Evolutionary conservation across 2,888 invertebrate genomes (phyloP).

Genomic region (Perithous albicinctus): DNA sequence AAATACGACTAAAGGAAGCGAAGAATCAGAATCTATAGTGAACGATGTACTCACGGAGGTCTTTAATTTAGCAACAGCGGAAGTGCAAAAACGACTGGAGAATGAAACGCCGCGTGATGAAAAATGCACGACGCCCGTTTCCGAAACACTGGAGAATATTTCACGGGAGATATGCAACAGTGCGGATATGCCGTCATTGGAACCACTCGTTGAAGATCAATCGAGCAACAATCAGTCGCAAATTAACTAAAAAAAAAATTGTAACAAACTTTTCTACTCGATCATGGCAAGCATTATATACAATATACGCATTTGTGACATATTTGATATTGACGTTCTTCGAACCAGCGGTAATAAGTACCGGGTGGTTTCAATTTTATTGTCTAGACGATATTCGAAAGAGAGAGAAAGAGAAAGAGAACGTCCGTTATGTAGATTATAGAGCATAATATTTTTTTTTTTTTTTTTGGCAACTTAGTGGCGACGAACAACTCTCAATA

Average conservation of each 20-base stretch:
- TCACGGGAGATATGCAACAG: conserved; percentile 75
- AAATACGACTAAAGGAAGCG: neutral
- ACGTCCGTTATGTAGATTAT: neutral
- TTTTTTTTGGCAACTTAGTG: neutral
- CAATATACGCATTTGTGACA: conserved; percentile 2
- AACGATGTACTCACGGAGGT: conserved; percentile 69
- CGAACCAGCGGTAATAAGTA: neutral
- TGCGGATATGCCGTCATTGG: conserved; percentile 74
- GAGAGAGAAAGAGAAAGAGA: conserved; percentile 1
- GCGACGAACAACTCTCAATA: neutral
- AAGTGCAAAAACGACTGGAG: conserved; percentile 69
- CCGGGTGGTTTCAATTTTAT: neutral
- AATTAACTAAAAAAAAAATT: neutral
- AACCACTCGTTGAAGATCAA: conserved; percentile 68
- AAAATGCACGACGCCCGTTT: conserved; percentile 18
- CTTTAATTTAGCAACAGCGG: conserved; percentile 72
- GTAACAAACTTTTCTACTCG: neutral
- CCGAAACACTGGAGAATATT: conserved; percentile 74
- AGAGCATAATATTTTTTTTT: neutral
- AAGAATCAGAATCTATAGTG: conserved; percentile 39
- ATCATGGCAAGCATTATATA: neutral
- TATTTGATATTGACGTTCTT: neutral
- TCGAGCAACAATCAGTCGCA: conserved; percentile 22
- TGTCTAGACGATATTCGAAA: neutral
- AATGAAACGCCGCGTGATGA: conserved; percentile 46